Base-by-base conservation (phyloP, 1,140 invertebrate species). In the Megalonaias nervosa region DNA sequence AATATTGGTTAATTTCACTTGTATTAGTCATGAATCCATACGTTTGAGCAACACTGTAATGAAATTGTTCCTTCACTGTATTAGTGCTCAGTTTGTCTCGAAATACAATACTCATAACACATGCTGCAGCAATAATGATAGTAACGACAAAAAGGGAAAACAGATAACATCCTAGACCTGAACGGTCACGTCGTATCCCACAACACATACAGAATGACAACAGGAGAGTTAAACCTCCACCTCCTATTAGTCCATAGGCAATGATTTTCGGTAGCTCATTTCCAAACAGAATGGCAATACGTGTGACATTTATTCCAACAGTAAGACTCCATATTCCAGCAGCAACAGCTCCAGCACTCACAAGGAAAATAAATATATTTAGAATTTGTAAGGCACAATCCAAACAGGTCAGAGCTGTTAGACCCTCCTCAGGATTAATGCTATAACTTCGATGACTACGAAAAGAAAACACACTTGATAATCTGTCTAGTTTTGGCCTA, bases 91-190 rank as follows among this genome's bases (percentile, higher is more conserved):
- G 60, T 73, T 78, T 78, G 48, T 78, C 71, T 31, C 71, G 58
- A 66, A 78, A 78, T 55, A 78, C 69, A 31, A 64, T 67, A 19
- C 66, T 73, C 23, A 78, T 31, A 21, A 78, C 65, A n/a, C 64
- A 61, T 68, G 76, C 70, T 31, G 70, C 69, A 15, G 66, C 65
- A 26, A 78, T 73, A 56, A 67, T 55, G 19, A 73, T 62, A 21
- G 67, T 60, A 11, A 73, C 76, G 5, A 56, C 57, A 13, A 74
- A 66, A 23, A 78, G 71, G 60, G 67, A 58, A 73, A 72, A 78
- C 55, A 66, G 71, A 78, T 78, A 78, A 55, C 73, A 73, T 15
- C 70, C 76, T 56, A 78, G 71, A 57, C 76, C 76, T 62, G 58
- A 66, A 58, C 69, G 73, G 21, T 73, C 71, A 19, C 69, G 58